Evolutionary conservation across 2,113 vertebrate genomes (phyloP), one percentile per base, ranked within the genome.

Genomic region (Peromyscus leucopus): DNA sequence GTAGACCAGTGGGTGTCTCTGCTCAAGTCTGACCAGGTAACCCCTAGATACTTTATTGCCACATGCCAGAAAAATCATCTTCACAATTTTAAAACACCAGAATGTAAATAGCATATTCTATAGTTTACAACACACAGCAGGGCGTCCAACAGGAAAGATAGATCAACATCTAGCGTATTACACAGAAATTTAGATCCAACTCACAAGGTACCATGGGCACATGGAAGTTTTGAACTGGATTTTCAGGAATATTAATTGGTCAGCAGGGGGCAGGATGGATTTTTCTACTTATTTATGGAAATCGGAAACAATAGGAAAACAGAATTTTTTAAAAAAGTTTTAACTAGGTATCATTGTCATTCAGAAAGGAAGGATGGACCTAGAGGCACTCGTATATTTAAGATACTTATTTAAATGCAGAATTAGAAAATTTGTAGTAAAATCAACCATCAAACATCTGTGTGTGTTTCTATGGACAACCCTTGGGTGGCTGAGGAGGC

Each of bases 181-280:
- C 39, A 2, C 48, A 55, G 42, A 42, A 61, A 26, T 78, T 69
- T 95, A 67, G 55, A n/a, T 26, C n/a, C 79, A 39, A 26, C 12
- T 46, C 48, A 16, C 59, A 89, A 91, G n/a, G 55, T 22, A 28
- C 26, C 63, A 19, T 19, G 24, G 31, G 89, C 48, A 51, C 13
- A 12, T 2, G 10, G 15, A 57, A 48, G 6, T 93, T 96, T 95
- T 72, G 57, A 74, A 83, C 55, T 78, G 57, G 86, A 79, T 78
- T 95, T 96, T 97, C 91, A 96, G 86, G 36, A 86, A 86, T 92
- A 78, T 91, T 86, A 33, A 76, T 96, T 93, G 96, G 93, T 96
- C 98, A 98, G 96, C 96, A 97, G 97, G 89, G 96, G 96, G 95
- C 96, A 97, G 97, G 96, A 93, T 97, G 91, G 94, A 97, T 72